Evolutionary conservation across 2,113 vertebrate genomes (phyloP).

Genomic region (Amblyopsis rosae): DNA sequence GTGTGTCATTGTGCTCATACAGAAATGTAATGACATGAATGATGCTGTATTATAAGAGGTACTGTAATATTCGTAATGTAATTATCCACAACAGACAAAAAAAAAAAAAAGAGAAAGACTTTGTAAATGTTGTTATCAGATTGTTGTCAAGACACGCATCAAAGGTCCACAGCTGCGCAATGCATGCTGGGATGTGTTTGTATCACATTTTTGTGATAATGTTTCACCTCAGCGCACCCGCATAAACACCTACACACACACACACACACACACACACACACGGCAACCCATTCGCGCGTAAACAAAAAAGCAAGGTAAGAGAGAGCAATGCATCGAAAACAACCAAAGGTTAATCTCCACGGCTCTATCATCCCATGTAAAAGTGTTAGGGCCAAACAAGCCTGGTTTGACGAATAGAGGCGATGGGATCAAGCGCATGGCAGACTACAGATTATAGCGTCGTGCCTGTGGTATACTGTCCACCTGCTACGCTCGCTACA

Average conservation of each 20-base stretch:
- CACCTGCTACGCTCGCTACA: constrained; percentile 48
- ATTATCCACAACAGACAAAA: no score
- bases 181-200: not conserved
- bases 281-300: not conserved
- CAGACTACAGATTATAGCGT: constrained; percentile 66
- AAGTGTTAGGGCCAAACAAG: constrained; percentile 8
- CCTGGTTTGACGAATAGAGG: constrained; percentile 48
- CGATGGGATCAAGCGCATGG: constrained; percentile 40
- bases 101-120: not conserved
- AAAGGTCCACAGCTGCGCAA: not conserved
- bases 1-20: not conserved
- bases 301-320: constrained; percentile 17
- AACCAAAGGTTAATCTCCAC: constrained; percentile 37
- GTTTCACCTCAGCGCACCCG: not conserved
- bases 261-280: not conserved
- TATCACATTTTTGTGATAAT: not conserved
- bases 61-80: no score
- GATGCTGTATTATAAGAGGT: not conserved
- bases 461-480: constrained; percentile 9
- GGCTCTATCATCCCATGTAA: constrained; percentile 43
- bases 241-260: not conserved
- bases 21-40: not conserved
- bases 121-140: not conserved
- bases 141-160: not conserved
- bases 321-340: constrained; percentile 4